Base-by-base conservation (phyloP, 2,888 invertebrate genomes). In the Lithodes maja region DNA sequence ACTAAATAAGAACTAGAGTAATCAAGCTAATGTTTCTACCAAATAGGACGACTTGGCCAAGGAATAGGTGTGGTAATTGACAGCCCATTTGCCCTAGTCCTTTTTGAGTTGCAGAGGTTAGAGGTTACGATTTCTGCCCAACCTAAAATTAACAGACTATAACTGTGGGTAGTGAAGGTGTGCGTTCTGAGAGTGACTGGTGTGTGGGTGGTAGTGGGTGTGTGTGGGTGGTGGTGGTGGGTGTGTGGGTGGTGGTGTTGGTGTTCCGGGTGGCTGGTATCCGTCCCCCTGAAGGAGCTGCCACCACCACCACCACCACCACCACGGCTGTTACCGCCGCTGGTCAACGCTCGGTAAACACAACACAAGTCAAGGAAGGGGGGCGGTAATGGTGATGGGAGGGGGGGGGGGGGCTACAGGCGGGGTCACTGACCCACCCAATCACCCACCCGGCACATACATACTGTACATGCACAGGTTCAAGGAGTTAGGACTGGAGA, bases 331-430 rank as follows among this genome's bases (percentile, higher is more conserved):
- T 33, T 33, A 33, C 33, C 33, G 33, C 33, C 12, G 61, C 61
- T 61, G 61, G 61, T 61, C 61, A 61, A 61, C 61, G 61, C 61
- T 61, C 61, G 61, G 61, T 61, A 61, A 61, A 61, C 61, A 61
- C 61, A 61, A 61, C 61, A 61, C 61, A 61, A 33, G 33, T 33
- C 33, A 33, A 33, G 33, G 33, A 33, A 33, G 33, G 33, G 33
- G 33, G 33, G 33, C 33, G 33, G 7, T 68, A 68, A 68, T 68
- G 68, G 15, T 68, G 15, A 68, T 68, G 15, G 15, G 7, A 12
- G 68, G 7, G 68, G 7, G 68, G 68, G 61, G 61, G 61, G 61
- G 61, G 5, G 61, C 61, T 61, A 12, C 61, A 7, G 61, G 61
- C 61, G 61, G 61, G 61, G 61, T 0, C 61, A 61, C 61, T 61